Evolutionary conservation across 2,113 vertebrate genomes (phyloP).

Genomic region (Neolamprologus toae): DNA sequence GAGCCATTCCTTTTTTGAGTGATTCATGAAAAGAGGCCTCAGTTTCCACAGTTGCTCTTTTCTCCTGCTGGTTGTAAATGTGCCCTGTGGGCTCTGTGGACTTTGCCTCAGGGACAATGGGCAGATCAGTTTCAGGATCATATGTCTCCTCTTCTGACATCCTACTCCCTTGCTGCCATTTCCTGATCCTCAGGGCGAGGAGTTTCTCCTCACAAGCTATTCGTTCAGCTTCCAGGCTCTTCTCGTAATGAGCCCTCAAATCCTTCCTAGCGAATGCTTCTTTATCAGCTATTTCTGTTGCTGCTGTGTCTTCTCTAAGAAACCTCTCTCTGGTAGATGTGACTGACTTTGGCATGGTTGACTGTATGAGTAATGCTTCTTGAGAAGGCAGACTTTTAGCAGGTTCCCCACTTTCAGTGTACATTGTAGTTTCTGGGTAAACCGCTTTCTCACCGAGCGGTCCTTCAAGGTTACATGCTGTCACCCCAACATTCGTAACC

Average conservation of each 20-base stretch:
- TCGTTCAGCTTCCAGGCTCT: constrained; percentile 54
- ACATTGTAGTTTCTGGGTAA: not conserved
- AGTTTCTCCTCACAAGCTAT: constrained; percentile 65
- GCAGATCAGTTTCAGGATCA: constrained; percentile 19
- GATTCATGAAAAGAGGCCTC: constrained; percentile 5
- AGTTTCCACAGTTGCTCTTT: not conserved
- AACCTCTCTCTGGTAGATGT: constrained; percentile 25
- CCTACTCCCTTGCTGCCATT: constrained; percentile 64
- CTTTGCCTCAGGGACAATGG: not conserved
- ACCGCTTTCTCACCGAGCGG: not conserved
- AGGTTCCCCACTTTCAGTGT: constrained; percentile 7
- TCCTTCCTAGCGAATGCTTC: constrained; percentile 6
- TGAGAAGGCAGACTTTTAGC: not conserved
- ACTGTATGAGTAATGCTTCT: constrained; percentile 24
- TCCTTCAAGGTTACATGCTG: not conserved
- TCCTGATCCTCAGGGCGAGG: constrained; percentile 51
- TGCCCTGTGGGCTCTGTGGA: constrained; percentile 8
- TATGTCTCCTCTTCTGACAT: constrained; percentile 40
- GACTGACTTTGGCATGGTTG: constrained; percentile 20
- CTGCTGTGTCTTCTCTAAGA: constrained; percentile 1
- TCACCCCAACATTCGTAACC: not conserved
- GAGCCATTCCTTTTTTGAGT: not conserved
- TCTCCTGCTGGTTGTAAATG: not conserved
- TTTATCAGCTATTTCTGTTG: not conserved
- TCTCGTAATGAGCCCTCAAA: constrained; percentile 51